phyloP scores from a whole-genome alignment of 2,113 vertebrate genomes.

The Poecile atricapillus region DNA sequence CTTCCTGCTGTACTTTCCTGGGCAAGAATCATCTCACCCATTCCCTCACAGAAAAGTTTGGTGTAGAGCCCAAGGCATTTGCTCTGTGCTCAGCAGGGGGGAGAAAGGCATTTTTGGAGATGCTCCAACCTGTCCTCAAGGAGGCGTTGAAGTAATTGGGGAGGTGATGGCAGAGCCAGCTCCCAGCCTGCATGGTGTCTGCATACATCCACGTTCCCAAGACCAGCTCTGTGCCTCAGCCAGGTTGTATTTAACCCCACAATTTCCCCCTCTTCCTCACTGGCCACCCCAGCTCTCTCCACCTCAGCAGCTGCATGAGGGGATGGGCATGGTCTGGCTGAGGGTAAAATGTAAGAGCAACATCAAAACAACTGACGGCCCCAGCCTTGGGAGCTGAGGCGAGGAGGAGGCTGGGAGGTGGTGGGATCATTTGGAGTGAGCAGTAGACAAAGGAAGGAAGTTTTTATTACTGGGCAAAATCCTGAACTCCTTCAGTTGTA shows the following conservation, averaged over 20 bases:
- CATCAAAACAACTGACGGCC: background rate
- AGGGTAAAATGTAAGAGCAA: background rate
- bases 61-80: background rate
- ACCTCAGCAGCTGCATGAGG: background rate
- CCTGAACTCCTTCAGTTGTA: conserved; percentile 16
- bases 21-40: background rate
- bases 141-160: background rate
- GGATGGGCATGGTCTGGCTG: background rate
- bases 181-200: background rate
- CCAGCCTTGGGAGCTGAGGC: background rate
- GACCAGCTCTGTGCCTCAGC: background rate
- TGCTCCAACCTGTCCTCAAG: background rate
- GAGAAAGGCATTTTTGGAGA: background rate
- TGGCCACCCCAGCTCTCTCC: background rate
- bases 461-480: conserved; percentile 53
- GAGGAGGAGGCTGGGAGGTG: background rate
- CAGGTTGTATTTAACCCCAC: background rate
- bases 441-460: conserved; percentile 62
- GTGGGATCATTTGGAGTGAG: background rate
- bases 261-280: background rate
- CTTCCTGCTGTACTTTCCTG: conserved; percentile 3
- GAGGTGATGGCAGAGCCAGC: background rate
- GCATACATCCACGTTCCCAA: background rate
- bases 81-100: background rate
- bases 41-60: background rate